Conservation (phyloP, 2,888 invertebrate genomes). For the Halictus ligatus region DNA sequence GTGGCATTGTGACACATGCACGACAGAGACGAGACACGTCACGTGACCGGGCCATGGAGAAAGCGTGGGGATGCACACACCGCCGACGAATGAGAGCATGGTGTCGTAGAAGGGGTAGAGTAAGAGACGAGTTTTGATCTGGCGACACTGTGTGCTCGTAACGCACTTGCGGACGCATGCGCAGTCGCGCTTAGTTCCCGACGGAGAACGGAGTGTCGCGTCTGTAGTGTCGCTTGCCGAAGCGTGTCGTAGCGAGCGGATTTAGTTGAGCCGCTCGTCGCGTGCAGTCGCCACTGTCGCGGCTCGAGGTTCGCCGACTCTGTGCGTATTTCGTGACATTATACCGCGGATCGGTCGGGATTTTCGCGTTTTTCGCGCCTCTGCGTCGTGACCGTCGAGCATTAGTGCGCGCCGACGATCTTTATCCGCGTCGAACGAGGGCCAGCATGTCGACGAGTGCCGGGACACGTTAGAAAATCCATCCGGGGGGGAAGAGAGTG, state of each 20-base stretch:
- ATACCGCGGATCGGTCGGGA: slow-evolving; percentile 62
- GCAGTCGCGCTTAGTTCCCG: not conserved
- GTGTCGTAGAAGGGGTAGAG: too few relatives aligned
- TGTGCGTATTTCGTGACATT: slow-evolving; percentile 67
- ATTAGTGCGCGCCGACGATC: slow-evolving; percentile 60
- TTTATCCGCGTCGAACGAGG: slow-evolving; percentile 45
- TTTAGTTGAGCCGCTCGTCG: slow-evolving; percentile 60
- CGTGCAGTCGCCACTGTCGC: slow-evolving; percentile 73
- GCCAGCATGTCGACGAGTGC: slow-evolving; percentile 54
- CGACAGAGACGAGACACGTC: too few relatives aligned
- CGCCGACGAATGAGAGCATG: too few relatives aligned
- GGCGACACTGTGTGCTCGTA: not conserved
- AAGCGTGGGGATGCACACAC: too few relatives aligned
- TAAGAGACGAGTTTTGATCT: not conserved
- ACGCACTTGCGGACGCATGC: not conserved
- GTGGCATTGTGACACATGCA: too few relatives aligned
- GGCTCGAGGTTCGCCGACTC: slow-evolving; percentile 67
- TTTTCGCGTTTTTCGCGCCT: slow-evolving; percentile 69
- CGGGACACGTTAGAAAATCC: slow-evolving; percentile 52
- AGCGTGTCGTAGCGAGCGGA: slow-evolving; percentile 32
- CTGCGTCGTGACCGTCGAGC: slow-evolving; percentile 57
- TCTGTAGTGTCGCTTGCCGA: not conserved
- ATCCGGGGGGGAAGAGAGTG: slow-evolving; percentile 40
- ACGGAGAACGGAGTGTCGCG: not conserved
- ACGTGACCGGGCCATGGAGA: too few relatives aligned